Evolutionary conservation across 2,888 invertebrate genomes (phyloP), one percentile per base, ranked within the genome.

Genomic region (Eurytoma californica): DNA sequence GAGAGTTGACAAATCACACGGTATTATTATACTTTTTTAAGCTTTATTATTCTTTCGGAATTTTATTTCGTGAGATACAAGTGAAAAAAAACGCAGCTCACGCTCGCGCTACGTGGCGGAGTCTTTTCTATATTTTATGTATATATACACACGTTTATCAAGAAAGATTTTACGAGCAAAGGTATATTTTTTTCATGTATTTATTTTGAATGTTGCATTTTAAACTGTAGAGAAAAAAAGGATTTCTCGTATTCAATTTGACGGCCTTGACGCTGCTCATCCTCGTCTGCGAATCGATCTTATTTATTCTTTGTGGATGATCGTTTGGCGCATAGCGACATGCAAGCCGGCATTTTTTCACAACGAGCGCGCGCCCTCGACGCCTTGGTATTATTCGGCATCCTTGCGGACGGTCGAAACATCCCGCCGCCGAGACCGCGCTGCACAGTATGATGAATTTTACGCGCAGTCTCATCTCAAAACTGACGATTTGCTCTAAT

Each of bases 91-190:
- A 82, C 75, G 74, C 80, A 72, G 57, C 80, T 82, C 72, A 78
- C 76, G 76, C 76, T 77, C 72, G 70, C 79, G 65, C 72, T 76
- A 79, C 73, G 53, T 61, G 53, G 74, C 79, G 77, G 79, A 69
- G 66, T 75, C 61, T 63, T 75, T 68, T 63, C 58, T 80, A 72
- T 72, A 75, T 69, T 82, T 74, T 80, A 82, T 82, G 76, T 66
- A 82, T 80, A 82, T 82, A 78, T 78, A 78, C 80, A 82, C 79
- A 81, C 76, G 75, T 82, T 80, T 78, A 61, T 76, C 60, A 72
- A 78, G 66, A 81, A 81, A 72, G 79, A 81, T 79, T 77, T 79
- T 81, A 79, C 77, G 79, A 81, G 79, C 60, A 70, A 77, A 78
- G 65, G 65, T 79, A 76, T 75, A n/a, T 75, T 66, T 28, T 65